A percentile compares a stretch with the other conserved stretches of the same genome.
These are phyloP conservation scores for Plebejus argus DNA, from an alignment of 2,888 invertebrate species.

Conservation along the genomic window DNA sequence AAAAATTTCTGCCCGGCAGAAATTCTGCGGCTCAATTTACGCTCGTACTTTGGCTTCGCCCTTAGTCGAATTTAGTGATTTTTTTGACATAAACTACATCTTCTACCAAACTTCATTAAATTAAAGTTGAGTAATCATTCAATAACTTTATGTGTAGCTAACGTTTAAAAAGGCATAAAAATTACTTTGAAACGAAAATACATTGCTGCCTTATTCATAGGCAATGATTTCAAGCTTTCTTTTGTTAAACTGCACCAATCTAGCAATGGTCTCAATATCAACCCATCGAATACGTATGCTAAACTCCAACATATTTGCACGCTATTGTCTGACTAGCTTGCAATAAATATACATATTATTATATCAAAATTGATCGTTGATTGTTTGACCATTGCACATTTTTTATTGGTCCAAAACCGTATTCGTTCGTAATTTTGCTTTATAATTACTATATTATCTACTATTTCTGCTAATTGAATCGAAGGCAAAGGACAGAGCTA, in stretches of 20 bases:
- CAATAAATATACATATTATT: neutral
- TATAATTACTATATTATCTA: too few species aligned
- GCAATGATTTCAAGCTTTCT: slow-evolving; percentile 24
- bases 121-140: too few species aligned
- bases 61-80: too few species aligned
- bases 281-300: neutral
- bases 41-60: too few species aligned
- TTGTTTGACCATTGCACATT: neutral
- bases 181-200: neutral
- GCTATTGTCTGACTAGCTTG: slow-evolving; percentile 2
- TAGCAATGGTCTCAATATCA: neutral
- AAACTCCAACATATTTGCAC: neutral
- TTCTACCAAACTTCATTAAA: too few species aligned
- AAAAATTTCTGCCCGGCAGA: too few species aligned
- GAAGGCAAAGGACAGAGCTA: too few species aligned
- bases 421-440: too few species aligned
- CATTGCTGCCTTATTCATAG: slow-evolving; percentile 7
- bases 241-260: slow-evolving; percentile 10
- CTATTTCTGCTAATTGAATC: too few species aligned
- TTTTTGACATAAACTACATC: too few species aligned
- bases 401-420: neutral
- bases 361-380: neutral
- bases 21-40: too few species aligned
- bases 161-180: neutral
- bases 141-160: too few species aligned